phyloP scores from a whole-genome alignment of 2,797 vertebrate genomes.

The Emys orbicularis region DNA sequence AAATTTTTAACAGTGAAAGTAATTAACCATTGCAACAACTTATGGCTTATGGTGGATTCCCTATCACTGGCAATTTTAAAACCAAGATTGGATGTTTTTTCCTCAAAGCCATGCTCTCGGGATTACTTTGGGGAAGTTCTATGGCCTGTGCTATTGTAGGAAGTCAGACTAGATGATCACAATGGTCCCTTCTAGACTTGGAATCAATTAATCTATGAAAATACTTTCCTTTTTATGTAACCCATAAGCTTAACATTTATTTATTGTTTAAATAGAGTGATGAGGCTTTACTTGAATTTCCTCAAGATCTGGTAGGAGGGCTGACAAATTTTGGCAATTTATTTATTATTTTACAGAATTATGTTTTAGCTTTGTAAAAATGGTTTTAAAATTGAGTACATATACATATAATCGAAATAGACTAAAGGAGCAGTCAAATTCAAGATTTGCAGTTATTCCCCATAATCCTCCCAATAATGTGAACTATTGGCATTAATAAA shows the following conservation, averaged over 20 bases:
- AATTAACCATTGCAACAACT: no score
- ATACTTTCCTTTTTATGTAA: neutral
- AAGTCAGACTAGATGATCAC: no score
- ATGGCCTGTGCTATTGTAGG: no score
- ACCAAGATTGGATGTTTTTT: no score
- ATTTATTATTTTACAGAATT: neutral
- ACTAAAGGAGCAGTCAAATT: constrained; percentile 19
- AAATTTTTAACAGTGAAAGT: no score
- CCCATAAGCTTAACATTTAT: neutral
- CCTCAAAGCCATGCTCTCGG: no score
- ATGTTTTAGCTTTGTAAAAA: neutral
- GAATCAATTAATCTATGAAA: neutral
- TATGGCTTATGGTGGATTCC: no score
- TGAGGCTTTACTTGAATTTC: neutral
- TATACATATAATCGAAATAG: neutral
- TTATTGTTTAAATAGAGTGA: constrained; percentile 7
- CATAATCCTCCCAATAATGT: neutral
- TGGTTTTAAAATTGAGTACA: neutral
- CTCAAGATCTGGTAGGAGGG: neutral
- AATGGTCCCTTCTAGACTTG: no score
- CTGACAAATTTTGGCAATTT: neutral
- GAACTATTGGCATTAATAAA: no score
- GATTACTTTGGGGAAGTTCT: no score
- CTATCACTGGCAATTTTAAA: no score
- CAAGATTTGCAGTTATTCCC: neutral